phyloP scores from a whole-genome alignment of 2,888 invertebrate species.

The Drosophila setosimentum region DNA sequence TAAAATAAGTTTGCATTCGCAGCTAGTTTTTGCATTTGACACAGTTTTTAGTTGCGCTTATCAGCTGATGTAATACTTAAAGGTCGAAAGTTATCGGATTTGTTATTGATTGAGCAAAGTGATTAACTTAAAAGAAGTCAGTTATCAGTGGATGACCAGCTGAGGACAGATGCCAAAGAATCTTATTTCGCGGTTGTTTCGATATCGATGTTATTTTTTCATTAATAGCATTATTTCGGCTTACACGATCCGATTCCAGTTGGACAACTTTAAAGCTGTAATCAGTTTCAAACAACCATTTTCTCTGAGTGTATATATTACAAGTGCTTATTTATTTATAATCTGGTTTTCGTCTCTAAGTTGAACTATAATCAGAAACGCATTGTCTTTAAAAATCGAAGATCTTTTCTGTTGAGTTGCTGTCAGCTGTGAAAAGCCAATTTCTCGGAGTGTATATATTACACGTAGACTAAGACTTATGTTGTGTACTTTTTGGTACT shows the following conservation, averaged over 20 bases:
- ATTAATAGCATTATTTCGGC: background rate
- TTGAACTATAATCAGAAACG: background rate
- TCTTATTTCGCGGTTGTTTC: background rate
- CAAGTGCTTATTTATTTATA: background rate
- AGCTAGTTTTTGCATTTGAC: conserved; percentile 4
- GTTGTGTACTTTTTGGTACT: background rate
- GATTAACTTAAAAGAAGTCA: background rate
- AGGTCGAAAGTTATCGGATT: conserved; percentile 6
- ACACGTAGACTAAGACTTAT: background rate
- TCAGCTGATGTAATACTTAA: conserved; percentile 9
- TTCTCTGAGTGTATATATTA: background rate
- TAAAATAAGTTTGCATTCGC: conserved; percentile 1
- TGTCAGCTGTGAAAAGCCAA: background rate
- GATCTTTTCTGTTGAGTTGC: background rate
- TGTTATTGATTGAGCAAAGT: background rate
- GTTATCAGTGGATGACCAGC: background rate
- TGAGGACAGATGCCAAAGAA: background rate
- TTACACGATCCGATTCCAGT: background rate
- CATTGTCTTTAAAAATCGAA: background rate
- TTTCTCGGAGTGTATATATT: background rate
- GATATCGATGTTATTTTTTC: background rate
- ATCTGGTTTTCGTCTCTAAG: background rate
- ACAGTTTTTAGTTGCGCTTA: conserved; percentile 21
- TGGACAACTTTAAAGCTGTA: background rate
- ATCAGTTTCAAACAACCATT: background rate